Percentiles rank a stretch among this genome's conserved stretches.
phyloP scores from a whole-genome alignment of 2,113 vertebrate species.

The Macrotis lagotis region DNA sequence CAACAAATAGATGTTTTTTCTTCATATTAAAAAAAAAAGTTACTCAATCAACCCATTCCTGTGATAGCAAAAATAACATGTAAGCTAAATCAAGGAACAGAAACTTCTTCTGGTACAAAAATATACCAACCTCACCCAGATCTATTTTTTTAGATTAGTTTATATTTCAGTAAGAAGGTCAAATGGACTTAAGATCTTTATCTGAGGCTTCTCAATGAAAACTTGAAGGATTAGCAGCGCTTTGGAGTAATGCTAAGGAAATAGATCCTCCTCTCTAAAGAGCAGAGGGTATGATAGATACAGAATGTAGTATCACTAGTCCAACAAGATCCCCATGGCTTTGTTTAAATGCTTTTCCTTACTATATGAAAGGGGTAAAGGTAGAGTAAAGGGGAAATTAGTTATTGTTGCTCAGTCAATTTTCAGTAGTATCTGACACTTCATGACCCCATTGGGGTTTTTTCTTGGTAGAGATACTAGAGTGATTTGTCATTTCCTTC shows the following conservation, averaged over 20 bases:
- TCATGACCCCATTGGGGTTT: not conserved
- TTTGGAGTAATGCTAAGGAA: not conserved
- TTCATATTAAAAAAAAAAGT: not conserved
- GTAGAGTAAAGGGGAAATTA: not conserved
- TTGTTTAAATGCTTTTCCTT: not conserved
- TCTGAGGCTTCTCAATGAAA: not conserved
- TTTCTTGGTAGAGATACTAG: not conserved
- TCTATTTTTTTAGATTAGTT: not conserved
- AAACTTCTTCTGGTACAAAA: not conserved
- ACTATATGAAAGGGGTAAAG: not conserved
- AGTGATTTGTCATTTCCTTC: not conserved
- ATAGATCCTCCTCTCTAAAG: not conserved
- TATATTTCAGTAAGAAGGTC: not conserved
- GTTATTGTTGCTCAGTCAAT: not conserved
- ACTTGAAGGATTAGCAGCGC: not conserved
- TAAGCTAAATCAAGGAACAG: not conserved
- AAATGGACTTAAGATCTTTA: not conserved
- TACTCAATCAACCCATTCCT: not conserved
- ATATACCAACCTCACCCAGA: not conserved
- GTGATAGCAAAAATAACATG: not conserved
- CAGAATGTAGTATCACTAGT: not conserved
- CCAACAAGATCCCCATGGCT: not conserved
- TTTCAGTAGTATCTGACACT: not conserved
- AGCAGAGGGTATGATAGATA: not conserved
- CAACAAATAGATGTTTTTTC: not conserved